Evolutionary conservation across 2,113 vertebrate species (phyloP).

Genomic region (Gobius niger): DNA sequence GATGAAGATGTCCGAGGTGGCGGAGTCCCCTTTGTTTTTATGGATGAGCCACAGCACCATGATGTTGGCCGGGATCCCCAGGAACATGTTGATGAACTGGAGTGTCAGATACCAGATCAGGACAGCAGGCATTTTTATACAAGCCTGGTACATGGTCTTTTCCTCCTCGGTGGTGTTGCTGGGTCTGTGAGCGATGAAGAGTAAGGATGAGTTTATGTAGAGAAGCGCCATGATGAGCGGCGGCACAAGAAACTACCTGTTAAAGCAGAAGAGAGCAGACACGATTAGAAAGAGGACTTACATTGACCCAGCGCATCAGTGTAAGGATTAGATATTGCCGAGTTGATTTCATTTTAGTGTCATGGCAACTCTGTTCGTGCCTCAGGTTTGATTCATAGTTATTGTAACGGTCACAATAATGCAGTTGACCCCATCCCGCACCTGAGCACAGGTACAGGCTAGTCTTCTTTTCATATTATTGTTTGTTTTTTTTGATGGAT

Average conservation of each 20-base stretch:
- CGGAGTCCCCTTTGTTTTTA: conserved; percentile 69
- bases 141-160: conserved; percentile 55
- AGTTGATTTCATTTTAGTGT: background rate
- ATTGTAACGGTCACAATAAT: background rate
- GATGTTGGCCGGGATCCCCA: conserved; percentile 77
- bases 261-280: background rate
- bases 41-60: conserved; percentile 76
- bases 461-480: no score
- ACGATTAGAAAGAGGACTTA: background rate
- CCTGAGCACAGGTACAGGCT: background rate
- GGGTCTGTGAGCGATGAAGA: conserved; percentile 47
- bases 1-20: conserved; percentile 77
- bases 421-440: background rate
- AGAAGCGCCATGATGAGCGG: conserved; percentile 45
- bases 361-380: background rate
- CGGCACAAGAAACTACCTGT: conserved; percentile 16
- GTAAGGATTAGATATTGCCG: background rate
- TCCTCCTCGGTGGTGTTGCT: conserved; percentile 29
- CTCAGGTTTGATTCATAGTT: background rate
- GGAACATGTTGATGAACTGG: conserved; percentile 78
- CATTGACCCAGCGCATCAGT: background rate
- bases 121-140: conserved; percentile 57
- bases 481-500: no score
- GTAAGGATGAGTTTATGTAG: conserved; percentile 51
- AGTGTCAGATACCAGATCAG: conserved; percentile 73